phyloP scores from a whole-genome alignment of 2,113 vertebrate genomes.

The Acrocephalus kingi region DNA sequence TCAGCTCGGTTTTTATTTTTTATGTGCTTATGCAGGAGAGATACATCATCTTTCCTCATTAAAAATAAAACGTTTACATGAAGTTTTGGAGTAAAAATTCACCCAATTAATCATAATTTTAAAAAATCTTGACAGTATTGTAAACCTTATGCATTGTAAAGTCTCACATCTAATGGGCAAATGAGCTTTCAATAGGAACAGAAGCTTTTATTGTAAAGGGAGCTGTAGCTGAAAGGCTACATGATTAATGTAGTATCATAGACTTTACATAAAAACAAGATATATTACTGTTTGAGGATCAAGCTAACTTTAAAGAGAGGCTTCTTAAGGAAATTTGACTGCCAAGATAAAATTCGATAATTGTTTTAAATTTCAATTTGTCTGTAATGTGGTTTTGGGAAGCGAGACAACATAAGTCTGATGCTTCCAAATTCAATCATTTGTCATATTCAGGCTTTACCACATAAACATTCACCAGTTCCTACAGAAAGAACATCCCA shows the following conservation, averaged over 20 bases:
- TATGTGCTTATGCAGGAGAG: background rate
- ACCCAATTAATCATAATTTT: slow-evolving; percentile 8
- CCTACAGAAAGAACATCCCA: slow-evolving; percentile 36
- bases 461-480: slow-evolving; percentile 41
- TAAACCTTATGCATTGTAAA: background rate
- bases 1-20: background rate
- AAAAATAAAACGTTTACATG: slow-evolving; percentile 10
- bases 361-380: background rate
- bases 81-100: slow-evolving; percentile 1
- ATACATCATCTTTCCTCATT: slow-evolving; percentile 6
- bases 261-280: background rate
- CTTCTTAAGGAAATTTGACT: slow-evolving; percentile 28
- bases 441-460: slow-evolving; percentile 17
- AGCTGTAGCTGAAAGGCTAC: background rate
- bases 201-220: background rate
- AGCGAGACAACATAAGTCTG: background rate
- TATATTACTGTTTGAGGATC: background rate
- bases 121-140: background rate
- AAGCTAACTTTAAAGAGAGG: slow-evolving; percentile 45
- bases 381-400: background rate
- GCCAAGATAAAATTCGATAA: background rate
- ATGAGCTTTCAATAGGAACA: background rate
- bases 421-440: slow-evolving; percentile 5
- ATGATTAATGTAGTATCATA: slow-evolving; percentile 9
- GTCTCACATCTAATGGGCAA: background rate